These are phyloP conservation scores for Tachina fera DNA, from an alignment of 2,888 invertebrate genomes.

Conservation along the genomic window DNA sequence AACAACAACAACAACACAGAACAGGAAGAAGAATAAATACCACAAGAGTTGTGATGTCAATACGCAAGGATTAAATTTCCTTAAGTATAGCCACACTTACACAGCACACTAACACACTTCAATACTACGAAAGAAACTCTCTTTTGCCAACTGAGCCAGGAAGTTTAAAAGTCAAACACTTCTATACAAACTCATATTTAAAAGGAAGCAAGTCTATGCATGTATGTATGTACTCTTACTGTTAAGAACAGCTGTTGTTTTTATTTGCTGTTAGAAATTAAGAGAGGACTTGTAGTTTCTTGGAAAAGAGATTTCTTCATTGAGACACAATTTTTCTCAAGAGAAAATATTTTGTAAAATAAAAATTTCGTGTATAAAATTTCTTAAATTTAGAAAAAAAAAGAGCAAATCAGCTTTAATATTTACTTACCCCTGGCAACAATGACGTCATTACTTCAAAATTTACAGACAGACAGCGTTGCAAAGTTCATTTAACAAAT, in stretches of 20 bases:
- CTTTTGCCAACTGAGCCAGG: not conserved
- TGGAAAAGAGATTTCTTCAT: not conserved
- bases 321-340: not conserved
- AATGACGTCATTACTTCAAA: constrained; percentile 54
- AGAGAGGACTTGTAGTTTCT: not conserved
- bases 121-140: not conserved
- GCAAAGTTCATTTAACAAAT: constrained; percentile 22
- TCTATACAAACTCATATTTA: not conserved
- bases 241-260: constrained; percentile 26
- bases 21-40: not conserved
- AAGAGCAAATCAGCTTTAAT: not conserved
- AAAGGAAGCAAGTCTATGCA: not conserved
- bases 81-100: not conserved
- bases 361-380: not conserved
- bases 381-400: not conserved
- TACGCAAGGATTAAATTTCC: constrained; percentile 28
- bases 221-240: not conserved
- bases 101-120: not conserved
- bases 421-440: constrained; percentile 5
- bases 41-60: constrained; percentile 35
- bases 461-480: not conserved
- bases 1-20: not conserved
- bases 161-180: constrained; percentile 24
- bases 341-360: not conserved
- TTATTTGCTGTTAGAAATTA: not conserved